phyloP scores from a whole-genome alignment of 2,113 vertebrate species.

The Sinocyclocheilus maitianheensis region DNA sequence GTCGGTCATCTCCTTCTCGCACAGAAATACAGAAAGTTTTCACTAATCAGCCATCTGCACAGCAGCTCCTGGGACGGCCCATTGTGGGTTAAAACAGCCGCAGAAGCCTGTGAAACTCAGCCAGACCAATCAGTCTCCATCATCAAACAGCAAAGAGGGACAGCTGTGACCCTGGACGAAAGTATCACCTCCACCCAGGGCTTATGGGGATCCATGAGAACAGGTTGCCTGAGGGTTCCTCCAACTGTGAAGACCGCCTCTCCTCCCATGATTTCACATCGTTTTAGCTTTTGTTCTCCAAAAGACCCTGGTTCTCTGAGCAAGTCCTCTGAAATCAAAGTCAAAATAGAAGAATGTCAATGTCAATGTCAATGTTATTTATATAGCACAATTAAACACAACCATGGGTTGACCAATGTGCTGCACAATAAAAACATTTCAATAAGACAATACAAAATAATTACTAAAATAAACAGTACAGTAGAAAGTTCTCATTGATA shows the following conservation, averaged over 20 bases:
- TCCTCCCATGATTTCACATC: not conserved
- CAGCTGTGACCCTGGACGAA: conserved; percentile 67
- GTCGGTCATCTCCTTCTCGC: not conserved
- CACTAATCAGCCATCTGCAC: conserved; percentile 65
- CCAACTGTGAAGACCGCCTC: not conserved
- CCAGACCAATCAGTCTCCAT: conserved; percentile 65
- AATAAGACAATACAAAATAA: too few relatives aligned
- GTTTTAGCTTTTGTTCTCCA: not conserved
- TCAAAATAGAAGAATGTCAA: not conserved
- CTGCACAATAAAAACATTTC: too few relatives aligned
- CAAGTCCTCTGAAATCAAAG: not conserved
- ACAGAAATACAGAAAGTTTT: conserved; percentile 50
- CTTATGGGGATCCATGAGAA: conserved; percentile 28
- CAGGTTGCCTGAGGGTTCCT: not conserved
- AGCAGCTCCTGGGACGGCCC: not conserved
- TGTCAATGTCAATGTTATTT: too few relatives aligned
- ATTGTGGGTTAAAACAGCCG: conserved; percentile 16
- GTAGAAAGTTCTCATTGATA: too few relatives aligned
- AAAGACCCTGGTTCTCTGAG: not conserved
- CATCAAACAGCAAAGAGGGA: conserved; percentile 59
- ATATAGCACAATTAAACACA: too few relatives aligned
- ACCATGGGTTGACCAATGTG: too few relatives aligned
- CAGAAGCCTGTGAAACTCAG: conserved; percentile 60
- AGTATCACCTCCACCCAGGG: conserved; percentile 43
- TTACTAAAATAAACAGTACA: too few relatives aligned